Conservation (phyloP, 2,797 vertebrate genomes). For the Platalea minor region DNA sequence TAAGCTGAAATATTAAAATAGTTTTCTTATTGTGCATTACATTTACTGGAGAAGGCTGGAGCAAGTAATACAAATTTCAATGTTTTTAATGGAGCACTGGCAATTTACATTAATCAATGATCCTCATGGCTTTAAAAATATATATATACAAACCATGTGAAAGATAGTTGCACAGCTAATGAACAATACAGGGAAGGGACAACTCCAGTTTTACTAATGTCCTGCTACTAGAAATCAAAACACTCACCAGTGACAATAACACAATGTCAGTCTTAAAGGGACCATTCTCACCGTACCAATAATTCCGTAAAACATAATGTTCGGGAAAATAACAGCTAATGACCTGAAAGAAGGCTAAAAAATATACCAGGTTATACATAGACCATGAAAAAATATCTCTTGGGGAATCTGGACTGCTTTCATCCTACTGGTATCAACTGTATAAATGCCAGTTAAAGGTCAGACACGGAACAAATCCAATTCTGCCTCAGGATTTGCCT, state of each 20-base stretch:
- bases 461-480: background rate
- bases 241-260: background rate
- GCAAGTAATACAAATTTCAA: background rate
- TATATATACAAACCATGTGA: background rate
- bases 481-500: background rate
- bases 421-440: background rate
- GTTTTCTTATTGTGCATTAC: background rate
- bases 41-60: background rate
- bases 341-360: background rate
- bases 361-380: background rate
- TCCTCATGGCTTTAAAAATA: background rate
- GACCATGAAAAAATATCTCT: background rate
- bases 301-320: background rate
- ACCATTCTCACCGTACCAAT: background rate
- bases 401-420: background rate
- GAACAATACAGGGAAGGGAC: background rate
- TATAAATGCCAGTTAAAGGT: background rate
- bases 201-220: background rate
- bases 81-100: background rate
- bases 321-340: background rate
- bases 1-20: background rate
- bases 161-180: background rate
- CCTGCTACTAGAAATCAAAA: background rate
- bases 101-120: background rate
- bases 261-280: background rate